Evolutionary conservation across 2,797 vertebrate genomes (phyloP), one percentile per base, ranked within the genome.

Genomic region (Fratercula arctica): DNA sequence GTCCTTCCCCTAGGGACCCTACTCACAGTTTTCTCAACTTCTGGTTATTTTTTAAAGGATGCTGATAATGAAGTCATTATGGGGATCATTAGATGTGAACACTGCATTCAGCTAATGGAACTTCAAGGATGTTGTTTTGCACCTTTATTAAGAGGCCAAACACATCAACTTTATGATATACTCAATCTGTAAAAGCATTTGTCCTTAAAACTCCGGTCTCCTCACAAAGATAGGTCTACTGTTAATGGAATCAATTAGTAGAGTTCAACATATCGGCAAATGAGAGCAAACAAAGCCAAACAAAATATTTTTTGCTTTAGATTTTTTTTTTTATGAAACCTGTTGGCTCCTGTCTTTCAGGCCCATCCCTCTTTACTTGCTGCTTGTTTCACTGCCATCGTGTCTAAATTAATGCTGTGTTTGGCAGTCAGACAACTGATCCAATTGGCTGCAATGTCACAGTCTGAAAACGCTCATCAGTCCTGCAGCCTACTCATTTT

Each of bases 111-210:
- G 8, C 90, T 97, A 97, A 97, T 96, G 96, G 96, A 96, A 95
- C 93, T 95, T 97, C 96, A 96, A 97, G 97, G 96, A 96, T 96
- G 87, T 91, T 97, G 89, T 89, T 96, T 95, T 95, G 81, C 86
- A 90, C 95, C 68, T 94, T 93, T 31, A 39, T 41, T 96, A 80
- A 97, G 84, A 96, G 94, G 89, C 77, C 92, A 95, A 96, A 95
- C 94, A 68, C 89, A 92, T 96, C 89, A 77, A 93, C 92, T 96
- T 96, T 78, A 69, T 81, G 90, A 90, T 87, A 94, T 84, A 21
- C 69, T 91, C 73, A 89, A 72, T 53, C 91, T 91, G 80, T 83
- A 95, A 97, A 95, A 96, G 89, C 94, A 89, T 96, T 94, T 93
- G 92, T 95, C 89, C 95, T 95, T 94, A 96, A 93, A 95, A 97